phyloP scores from a whole-genome alignment of 2,888 invertebrate species.

The Galerucella pusilla region DNA sequence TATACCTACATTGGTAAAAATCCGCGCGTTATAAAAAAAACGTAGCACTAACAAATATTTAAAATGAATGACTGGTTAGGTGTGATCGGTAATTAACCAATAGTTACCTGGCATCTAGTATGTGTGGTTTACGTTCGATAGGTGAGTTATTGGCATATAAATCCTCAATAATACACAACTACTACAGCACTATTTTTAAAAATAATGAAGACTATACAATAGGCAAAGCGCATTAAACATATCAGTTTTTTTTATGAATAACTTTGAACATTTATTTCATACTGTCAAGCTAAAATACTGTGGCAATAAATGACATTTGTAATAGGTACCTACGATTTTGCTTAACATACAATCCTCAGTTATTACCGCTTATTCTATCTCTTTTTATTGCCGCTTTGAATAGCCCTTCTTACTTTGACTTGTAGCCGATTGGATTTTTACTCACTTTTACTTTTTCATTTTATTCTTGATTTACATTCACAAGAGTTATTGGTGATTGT shows the following conservation, averaged over 20 bases:
- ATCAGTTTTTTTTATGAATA: slow-evolving; percentile 5
- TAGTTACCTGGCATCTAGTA: too few species aligned
- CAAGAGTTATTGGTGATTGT: slow-evolving; percentile 5
- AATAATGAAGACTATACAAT: too few species aligned
- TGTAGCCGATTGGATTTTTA: slow-evolving; percentile 13
- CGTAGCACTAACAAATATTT: too few species aligned
- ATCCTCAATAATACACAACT: too few species aligned
- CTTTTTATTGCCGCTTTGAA: slow-evolving; percentile 15
- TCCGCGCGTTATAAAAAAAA: too few species aligned
- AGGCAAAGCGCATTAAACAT: background rate
- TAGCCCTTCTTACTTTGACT: slow-evolving; percentile 8
- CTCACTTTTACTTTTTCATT: slow-evolving; percentile 9
- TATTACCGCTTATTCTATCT: slow-evolving; percentile 13
- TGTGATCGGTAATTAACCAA: too few species aligned
- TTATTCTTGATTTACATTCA: background rate
- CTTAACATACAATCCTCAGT: slow-evolving; percentile 15
- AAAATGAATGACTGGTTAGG: too few species aligned
- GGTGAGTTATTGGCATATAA: too few species aligned
- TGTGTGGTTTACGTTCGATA: too few species aligned
- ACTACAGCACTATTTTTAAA: too few species aligned
- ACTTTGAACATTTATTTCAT: background rate
- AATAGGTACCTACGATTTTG: slow-evolving; percentile 17
- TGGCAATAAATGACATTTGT: slow-evolving; percentile 13
- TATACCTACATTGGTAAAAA: too few species aligned
- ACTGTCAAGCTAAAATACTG: slow-evolving; percentile 9